Evolutionary conservation across 1,140 invertebrate genomes (phyloP), one percentile per base, ranked within the genome.

Genomic region (Ditylenchus dipsaci): DNA sequence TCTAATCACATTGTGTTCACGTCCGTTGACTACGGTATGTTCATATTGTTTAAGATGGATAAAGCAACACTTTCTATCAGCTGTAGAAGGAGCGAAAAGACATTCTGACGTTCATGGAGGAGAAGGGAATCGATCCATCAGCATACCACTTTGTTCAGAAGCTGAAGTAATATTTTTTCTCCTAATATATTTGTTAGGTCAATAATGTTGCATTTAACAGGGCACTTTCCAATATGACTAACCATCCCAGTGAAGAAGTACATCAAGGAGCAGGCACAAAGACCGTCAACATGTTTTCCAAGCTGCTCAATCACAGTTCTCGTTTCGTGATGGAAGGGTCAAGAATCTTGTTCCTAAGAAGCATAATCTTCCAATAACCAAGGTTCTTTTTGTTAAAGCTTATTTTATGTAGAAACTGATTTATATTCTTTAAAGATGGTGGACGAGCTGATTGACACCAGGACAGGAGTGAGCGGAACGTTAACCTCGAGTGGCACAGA

Each of bases 291-390:
- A 97, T 98, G 94, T 97, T 98, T 85, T 93, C 92, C 1, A 97
- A 97, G 85, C 86, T 99, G 17, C 90, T 98, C 78, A 92, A 90
- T 7, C 93, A 96, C 84, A 93, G 93, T 29, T 97, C 93, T 0
- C 93, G 92, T 57, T 96, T 97, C 86, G 93, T 97, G 0, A 98
- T 98, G 94, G 95, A 98, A 86, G 95, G 43, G 95, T 98, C 0
- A 97, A 98, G 84, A 98, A 98, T 87, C 87, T 99, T 69, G 95
- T 97, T 38, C 91, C 97, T 8, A 98, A 98, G 83, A 90, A 91
- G 86, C 93, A 97, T 88, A 93, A 92, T 86, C 85, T 95, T 42
- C 92, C 92, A 1, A 88, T 94, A 0, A 95, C 92, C 1, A 89
- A 90, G 67, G 80, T 79, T 29, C 19, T 13, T 66, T 13, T 27